Conservation (phyloP, 2,888 invertebrate genomes). For the Drosophila nigricruria region DNA sequence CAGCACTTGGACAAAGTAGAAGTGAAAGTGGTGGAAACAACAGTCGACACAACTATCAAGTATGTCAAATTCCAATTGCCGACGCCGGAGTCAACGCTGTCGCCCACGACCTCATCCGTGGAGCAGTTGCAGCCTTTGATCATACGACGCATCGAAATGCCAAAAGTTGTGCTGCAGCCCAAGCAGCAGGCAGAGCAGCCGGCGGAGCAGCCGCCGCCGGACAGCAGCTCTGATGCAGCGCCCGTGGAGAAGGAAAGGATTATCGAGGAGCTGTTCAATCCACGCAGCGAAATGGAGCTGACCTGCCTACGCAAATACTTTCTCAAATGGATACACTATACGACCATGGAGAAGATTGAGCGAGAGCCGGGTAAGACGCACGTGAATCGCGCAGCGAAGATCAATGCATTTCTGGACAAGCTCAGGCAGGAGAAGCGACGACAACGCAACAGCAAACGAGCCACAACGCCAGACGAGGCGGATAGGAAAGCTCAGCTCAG, state of each 20-base stretch:
- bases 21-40: not conserved
- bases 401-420: slow-evolving; percentile 84
- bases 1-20: slow-evolving; percentile 32
- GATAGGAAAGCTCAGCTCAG: slow-evolving; percentile 24
- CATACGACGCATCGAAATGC: slow-evolving; percentile 71
- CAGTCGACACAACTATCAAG: slow-evolving; percentile 30
- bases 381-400: slow-evolving; percentile 81
- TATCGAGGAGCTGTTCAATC: slow-evolving; percentile 79
- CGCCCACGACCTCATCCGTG: not conserved
- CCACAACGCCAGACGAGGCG: slow-evolving; percentile 14
- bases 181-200: slow-evolving; percentile 25
- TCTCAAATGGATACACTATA: slow-evolving; percentile 84
- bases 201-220: not conserved
- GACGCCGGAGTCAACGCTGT: slow-evolving; percentile 20
- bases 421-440: slow-evolving; percentile 82
- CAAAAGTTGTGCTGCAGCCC: slow-evolving; percentile 58
- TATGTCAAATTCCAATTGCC: slow-evolving; percentile 65
- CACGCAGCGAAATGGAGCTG: slow-evolving; percentile 51
- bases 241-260: slow-evolving; percentile 80
- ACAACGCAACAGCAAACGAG: slow-evolving; percentile 32
- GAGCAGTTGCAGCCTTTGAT: slow-evolving; percentile 46
- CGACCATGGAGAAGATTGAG: slow-evolving; percentile 83
- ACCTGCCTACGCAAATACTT: slow-evolving; percentile 81
- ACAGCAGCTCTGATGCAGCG: slow-evolving; percentile 37
- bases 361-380: slow-evolving; percentile 71